phyloP scores from a whole-genome alignment of 2,888 invertebrate genomes.

The Glyphotaelius pellucidus region DNA sequence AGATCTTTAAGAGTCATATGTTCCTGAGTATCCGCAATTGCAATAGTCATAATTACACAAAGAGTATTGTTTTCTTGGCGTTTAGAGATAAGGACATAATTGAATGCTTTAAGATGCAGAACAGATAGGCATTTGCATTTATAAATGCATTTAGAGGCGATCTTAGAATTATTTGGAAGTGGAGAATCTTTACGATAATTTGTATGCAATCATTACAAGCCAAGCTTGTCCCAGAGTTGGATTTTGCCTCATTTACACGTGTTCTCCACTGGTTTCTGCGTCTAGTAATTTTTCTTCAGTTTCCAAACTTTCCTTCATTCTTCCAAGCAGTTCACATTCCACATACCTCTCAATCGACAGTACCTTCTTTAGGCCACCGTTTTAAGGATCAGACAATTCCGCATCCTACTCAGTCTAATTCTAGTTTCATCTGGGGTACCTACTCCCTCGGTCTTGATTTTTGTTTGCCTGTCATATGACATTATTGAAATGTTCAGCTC shows the following conservation, averaged over 20 bases:
- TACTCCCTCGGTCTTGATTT: background rate
- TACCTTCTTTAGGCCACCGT: too few relatives aligned
- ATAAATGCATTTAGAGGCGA: background rate
- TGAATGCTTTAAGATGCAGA: background rate
- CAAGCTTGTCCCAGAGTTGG: background rate
- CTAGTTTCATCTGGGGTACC: background rate
- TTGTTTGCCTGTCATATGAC: background rate
- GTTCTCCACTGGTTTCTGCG: too few relatives aligned
- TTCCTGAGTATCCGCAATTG: background rate
- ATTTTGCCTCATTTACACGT: too few relatives aligned
- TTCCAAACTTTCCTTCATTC: too few relatives aligned
- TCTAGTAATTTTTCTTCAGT: too few relatives aligned
- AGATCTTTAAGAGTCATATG: slow-evolving; percentile 3
- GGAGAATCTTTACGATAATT: too few relatives aligned
- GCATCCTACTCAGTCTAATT: background rate
- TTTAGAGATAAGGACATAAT: background rate
- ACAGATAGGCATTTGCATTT: background rate
- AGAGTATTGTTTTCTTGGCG: slow-evolving; percentile 1
- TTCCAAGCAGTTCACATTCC: too few relatives aligned
- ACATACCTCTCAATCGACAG: too few relatives aligned
- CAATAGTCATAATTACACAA: slow-evolving; percentile 3
- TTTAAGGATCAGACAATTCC: too few relatives aligned
- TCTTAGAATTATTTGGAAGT: background rate
- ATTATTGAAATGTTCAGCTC: too few relatives aligned
- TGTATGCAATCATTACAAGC: too few relatives aligned